A percentile compares a stretch with the other conserved stretches of the same genome.
phyloP scores from a whole-genome alignment of 2,888 invertebrate species.

The Agrotis ipsilon region DNA sequence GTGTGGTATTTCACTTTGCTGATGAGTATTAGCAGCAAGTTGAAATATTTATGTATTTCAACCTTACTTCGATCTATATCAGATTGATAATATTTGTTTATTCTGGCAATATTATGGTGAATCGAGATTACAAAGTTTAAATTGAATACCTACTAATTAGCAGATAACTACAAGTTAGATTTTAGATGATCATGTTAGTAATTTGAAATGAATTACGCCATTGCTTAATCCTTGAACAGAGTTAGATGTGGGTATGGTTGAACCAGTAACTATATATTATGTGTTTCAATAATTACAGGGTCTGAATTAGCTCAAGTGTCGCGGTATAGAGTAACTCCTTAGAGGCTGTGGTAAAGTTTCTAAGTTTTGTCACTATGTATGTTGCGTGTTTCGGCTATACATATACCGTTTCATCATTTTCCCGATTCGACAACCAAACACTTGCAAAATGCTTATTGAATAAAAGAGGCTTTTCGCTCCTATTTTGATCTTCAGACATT shows the following conservation, averaged over 20 bases:
- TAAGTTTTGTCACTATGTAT: too few relatives aligned
- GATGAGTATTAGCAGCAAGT: slow-evolving; percentile 31
- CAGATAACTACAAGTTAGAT: neutral
- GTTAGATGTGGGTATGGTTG: neutral
- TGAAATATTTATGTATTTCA: slow-evolving; percentile 21
- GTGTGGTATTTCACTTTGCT: slow-evolving; percentile 29
- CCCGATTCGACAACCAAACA: too few relatives aligned
- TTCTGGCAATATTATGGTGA: neutral
- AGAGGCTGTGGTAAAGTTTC: too few relatives aligned
- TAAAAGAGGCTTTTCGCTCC: too few relatives aligned
- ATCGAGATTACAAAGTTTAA: neutral
- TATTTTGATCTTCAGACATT: too few relatives aligned
- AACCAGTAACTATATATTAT: neutral
- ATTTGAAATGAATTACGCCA: slow-evolving; percentile 19
- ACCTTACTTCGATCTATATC: slow-evolving; percentile 13
- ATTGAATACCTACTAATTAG: slow-evolving; percentile 8
- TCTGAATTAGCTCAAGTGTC: too few relatives aligned
- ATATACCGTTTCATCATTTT: too few relatives aligned
- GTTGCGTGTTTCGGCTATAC: too few relatives aligned
- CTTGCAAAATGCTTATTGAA: too few relatives aligned
- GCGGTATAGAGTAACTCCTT: too few relatives aligned
- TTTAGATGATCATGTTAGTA: neutral
- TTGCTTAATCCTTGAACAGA: slow-evolving; percentile 1
- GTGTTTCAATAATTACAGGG: too few relatives aligned
- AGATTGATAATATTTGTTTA: slow-evolving; percentile 25